A percentile compares a stretch with the other conserved stretches of the same genome.
These are phyloP conservation scores for Drosophila testacea DNA, from an alignment of 2,888 invertebrate species.

Conservation along the genomic window DNA sequence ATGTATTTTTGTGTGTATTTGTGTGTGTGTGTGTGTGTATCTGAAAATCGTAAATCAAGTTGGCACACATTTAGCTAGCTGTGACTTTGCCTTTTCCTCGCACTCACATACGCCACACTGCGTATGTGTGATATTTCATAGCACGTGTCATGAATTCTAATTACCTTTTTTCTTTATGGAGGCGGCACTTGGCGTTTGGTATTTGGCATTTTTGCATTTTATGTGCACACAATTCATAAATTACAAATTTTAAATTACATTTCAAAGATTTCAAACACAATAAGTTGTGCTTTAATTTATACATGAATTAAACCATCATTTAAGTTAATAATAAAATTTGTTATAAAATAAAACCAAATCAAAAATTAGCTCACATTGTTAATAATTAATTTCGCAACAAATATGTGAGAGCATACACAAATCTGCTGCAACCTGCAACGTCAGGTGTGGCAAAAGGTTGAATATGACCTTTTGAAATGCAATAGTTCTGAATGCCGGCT, in stretches of 20 bases:
- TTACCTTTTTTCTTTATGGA: slow-evolving; percentile 64
- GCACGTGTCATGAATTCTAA: slow-evolving; percentile 81
- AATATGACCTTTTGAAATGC: background rate
- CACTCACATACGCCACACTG: slow-evolving; percentile 51
- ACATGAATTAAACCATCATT: slow-evolving; percentile 4
- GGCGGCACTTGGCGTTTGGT: slow-evolving; percentile 5
- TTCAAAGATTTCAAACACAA: slow-evolving; percentile 45
- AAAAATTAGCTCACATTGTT: slow-evolving; percentile 60
- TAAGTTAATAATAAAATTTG: slow-evolving; percentile 8
- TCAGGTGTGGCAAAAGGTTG: slow-evolving; percentile 2
- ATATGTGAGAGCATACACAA: slow-evolving; percentile 11
- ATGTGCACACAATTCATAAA: slow-evolving; percentile 66
- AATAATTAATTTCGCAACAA: slow-evolving; percentile 60
- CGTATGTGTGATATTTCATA: slow-evolving; percentile 79
- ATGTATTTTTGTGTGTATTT: slow-evolving; percentile 4
- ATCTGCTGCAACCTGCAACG: slow-evolving; percentile 2
- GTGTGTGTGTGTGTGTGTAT: slow-evolving; percentile 43
- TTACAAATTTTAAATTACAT: slow-evolving; percentile 60
- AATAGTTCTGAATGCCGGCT: slow-evolving; percentile 3
- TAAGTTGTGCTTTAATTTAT: slow-evolving; percentile 20
- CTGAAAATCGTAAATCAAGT: slow-evolving; percentile 76
- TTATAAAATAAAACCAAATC: slow-evolving; percentile 42
- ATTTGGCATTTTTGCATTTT: slow-evolving; percentile 45
- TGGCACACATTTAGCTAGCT: slow-evolving; percentile 49
- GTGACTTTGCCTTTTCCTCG: slow-evolving; percentile 36